These are phyloP conservation scores for Struthidea cinerea DNA, from an alignment of 2,113 vertebrate genomes.

Conservation along the genomic window DNA sequence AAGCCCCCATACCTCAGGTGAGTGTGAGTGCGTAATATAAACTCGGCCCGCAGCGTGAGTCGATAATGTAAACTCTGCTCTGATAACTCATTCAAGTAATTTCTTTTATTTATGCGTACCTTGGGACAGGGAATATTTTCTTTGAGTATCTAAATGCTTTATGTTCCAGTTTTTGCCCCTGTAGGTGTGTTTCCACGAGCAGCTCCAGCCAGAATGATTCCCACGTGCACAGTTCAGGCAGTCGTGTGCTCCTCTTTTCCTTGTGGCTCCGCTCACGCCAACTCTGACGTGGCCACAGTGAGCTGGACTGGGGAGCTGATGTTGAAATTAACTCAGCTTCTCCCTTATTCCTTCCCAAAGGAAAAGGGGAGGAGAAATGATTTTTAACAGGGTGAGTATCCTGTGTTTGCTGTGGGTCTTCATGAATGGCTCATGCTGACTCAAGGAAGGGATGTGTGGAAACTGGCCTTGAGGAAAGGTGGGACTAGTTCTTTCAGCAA, in stretches of 20 bases:
- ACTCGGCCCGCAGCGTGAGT: not conserved
- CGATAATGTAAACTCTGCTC: not conserved
- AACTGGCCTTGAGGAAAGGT: conserved; percentile 14
- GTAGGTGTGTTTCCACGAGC: not conserved
- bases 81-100: not conserved
- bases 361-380: not conserved
- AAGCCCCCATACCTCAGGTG: not conserved
- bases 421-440: not conserved
- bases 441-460: not conserved
- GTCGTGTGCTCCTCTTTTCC: not conserved
- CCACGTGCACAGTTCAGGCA: not conserved
- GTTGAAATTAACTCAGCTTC: not conserved
- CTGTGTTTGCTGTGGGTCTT: not conserved
- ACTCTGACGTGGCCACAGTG: not conserved
- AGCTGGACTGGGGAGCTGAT: not conserved
- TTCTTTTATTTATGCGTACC: not conserved
- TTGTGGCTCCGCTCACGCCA: not conserved
- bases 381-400: not conserved
- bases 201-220: not conserved
- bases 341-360: not conserved
- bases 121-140: not conserved
- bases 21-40: not conserved
- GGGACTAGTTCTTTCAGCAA: not conserved
- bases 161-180: not conserved
- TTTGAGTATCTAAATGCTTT: not conserved